phyloP scores from a whole-genome alignment of 2,797 vertebrate species.

The Harpagifer antarcticus region DNA sequence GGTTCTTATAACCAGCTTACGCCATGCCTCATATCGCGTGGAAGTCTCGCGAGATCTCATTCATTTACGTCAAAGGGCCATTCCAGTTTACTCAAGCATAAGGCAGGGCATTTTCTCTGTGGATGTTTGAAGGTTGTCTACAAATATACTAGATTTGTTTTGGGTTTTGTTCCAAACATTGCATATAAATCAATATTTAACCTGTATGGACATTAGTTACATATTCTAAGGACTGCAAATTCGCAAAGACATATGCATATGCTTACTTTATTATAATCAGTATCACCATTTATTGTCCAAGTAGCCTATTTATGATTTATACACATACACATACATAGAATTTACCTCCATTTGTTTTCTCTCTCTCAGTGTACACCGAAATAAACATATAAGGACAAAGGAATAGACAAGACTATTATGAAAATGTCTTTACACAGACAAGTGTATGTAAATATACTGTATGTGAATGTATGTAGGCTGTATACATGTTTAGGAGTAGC shows the following conservation, averaged over 20 bases:
- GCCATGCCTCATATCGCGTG: fast-evolving
- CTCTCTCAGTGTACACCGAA: too few species aligned
- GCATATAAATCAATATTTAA: neutral
- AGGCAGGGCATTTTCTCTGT: neutral
- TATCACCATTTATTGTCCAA: neutral
- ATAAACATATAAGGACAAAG: too few species aligned
- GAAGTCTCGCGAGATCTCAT: slow-evolving; percentile 65
- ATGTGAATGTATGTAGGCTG: neutral
- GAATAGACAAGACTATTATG: neutral
- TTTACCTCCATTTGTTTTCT: neutral
- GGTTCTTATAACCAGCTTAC: slow-evolving; percentile 46
- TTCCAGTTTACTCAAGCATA: neutral
- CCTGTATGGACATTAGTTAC: neutral
- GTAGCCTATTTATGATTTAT: neutral
- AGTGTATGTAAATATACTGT: neutral
- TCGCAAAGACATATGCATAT: neutral
- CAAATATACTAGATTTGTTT: neutral
- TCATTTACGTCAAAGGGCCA: neutral
- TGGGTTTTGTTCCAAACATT: neutral
- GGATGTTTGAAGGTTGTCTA: neutral
- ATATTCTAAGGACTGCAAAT: neutral
- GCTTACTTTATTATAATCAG: neutral
- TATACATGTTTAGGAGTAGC: too few species aligned
- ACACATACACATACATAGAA: neutral
- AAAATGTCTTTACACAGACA: neutral